phyloP scores from a whole-genome alignment of 2,888 invertebrate genomes.

The Apamea monoglypha region DNA sequence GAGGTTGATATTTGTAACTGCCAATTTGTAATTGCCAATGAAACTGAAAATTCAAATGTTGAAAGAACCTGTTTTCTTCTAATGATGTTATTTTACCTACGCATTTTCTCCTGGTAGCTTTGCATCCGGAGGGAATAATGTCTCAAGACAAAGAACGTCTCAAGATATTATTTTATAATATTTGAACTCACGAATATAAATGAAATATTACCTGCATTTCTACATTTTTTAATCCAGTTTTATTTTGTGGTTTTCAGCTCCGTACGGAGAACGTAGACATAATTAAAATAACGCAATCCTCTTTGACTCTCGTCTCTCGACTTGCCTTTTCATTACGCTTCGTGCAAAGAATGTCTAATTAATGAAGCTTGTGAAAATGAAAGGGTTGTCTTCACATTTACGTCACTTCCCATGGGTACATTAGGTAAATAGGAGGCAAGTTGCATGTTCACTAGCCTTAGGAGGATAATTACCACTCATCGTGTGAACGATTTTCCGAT shows the following conservation, averaged over 20 bases:
- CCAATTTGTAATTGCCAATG: neutral
- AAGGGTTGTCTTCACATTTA: neutral
- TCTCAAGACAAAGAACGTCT: neutral
- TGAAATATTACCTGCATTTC: neutral
- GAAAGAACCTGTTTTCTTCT: neutral
- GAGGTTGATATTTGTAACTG: neutral
- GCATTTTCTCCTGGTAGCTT: neutral
- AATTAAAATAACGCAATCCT: slow-evolving; percentile 30
- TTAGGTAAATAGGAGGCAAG: neutral
- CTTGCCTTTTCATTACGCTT: slow-evolving; percentile 39
- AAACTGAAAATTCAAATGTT: neutral
- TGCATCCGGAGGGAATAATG: neutral
- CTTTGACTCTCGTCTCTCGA: slow-evolving; percentile 23
- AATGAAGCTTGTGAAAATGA: slow-evolving; percentile 22
- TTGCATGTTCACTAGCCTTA: neutral
- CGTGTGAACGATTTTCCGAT: neutral
- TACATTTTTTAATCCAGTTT: neutral
- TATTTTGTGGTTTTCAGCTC: neutral
- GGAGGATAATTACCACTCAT: neutral
- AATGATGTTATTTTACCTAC: neutral
- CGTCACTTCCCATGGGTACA: neutral
- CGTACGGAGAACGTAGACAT: slow-evolving; percentile 4
- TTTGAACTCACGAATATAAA: neutral
- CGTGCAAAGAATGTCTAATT: slow-evolving; percentile 34
- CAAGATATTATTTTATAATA: no score